Evolutionary conservation across 1,140 invertebrate genomes (phyloP).

Genomic region (Medauroidea extradentata): DNA sequence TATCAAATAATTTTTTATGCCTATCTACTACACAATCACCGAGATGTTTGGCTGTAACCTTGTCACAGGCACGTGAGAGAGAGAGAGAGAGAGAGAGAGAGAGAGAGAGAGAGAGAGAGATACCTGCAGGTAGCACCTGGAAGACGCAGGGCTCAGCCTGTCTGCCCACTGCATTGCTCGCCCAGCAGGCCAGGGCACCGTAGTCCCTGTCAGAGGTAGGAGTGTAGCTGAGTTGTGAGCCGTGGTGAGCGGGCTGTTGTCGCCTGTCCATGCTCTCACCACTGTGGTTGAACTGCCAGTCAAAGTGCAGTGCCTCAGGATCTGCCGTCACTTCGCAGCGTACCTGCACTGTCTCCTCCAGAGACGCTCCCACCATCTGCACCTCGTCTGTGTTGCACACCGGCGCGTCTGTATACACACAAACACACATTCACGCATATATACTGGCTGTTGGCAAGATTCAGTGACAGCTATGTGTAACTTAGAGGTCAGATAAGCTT

Average conservation of each 20-base stretch:
- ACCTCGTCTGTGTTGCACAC: conserved; percentile 65
- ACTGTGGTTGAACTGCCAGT: conserved; percentile 87
- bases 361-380: conserved; percentile 74
- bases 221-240: conserved; percentile 72
- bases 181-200: conserved; percentile 75
- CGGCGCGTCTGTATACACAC: conserved; percentile 65
- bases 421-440: no score
- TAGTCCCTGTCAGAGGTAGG: conserved; percentile 76
- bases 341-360: conserved; percentile 75
- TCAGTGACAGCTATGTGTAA: no score
- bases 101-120: conserved; percentile 19
- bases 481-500: no score
- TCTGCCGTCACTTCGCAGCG: conserved; percentile 81
- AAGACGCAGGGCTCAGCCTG: conserved; percentile 82
- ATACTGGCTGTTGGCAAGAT: no score
- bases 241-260: conserved; percentile 45
- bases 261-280: conserved; percentile 75
- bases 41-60: no score
- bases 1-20: no score
- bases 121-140: conserved; percentile 82
- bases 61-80: no score
- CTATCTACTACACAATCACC: no score
- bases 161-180: conserved; percentile 75
- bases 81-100: no score
- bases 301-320: conserved; percentile 74